These are phyloP conservation scores for Eilema depressum DNA, from an alignment of 2,888 invertebrate genomes.

Conservation along the genomic window DNA sequence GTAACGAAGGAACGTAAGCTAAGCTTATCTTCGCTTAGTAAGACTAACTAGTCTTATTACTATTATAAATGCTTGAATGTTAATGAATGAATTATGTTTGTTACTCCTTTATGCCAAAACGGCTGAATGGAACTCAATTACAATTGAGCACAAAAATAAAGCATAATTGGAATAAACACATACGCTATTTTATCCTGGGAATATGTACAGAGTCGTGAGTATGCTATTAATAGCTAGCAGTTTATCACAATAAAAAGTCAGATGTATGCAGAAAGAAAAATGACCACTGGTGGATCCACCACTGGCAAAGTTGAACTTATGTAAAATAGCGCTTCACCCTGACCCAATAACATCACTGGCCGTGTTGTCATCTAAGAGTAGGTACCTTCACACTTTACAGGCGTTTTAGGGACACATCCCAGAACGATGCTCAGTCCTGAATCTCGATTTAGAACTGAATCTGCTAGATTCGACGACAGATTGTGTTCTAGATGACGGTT, in stretches of 20 bases:
- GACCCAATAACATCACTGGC: conserved; percentile 6
- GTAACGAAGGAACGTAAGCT: too few relatives aligned
- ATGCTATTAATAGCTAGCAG: neutral
- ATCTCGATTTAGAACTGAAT: too few relatives aligned
- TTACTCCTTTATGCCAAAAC: too few relatives aligned
- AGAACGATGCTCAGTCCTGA: too few relatives aligned
- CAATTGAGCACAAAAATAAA: neutral
- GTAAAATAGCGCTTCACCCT: neutral
- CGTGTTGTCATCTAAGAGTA: neutral
- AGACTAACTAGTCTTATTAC: too few relatives aligned
- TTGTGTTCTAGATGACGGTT: too few relatives aligned
- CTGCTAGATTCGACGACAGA: too few relatives aligned
- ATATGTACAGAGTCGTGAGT: neutral
- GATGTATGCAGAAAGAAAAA: neutral
- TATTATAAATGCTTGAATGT: neutral
- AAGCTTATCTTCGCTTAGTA: too few relatives aligned
- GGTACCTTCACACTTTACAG: neutral
- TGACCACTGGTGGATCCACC: neutral
- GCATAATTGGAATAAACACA: neutral
- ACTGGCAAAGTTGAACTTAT: neutral
- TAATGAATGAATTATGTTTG: too few relatives aligned
- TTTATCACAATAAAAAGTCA: neutral
- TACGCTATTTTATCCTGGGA: neutral
- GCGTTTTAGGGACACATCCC: neutral
- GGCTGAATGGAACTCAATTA: too few relatives aligned